Conservation (phyloP, 2,797 vertebrate genomes). For the Psittacula echo region DNA sequence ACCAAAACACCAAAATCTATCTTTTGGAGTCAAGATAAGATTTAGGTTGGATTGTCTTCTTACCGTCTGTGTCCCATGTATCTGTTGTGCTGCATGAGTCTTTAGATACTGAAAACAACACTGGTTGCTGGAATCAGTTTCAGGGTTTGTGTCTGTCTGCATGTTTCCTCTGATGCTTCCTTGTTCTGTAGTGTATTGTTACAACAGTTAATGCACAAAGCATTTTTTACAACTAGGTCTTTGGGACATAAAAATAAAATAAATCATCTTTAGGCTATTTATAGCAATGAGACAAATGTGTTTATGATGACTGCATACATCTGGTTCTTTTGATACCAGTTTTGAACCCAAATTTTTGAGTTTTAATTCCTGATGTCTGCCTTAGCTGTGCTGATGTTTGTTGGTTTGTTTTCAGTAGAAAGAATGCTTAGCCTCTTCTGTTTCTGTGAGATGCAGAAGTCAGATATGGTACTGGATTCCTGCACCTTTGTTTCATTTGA, state of each 20-base stretch:
- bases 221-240: background rate
- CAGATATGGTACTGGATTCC: background rate
- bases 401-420: background rate
- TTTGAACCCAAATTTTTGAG: background rate
- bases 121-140: background rate
- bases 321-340: background rate
- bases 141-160: background rate
- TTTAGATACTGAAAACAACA: background rate
- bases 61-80: background rate
- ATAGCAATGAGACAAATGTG: background rate
- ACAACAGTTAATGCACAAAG: background rate
- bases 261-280: background rate
- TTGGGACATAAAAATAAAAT: background rate
- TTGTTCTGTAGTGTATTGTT: background rate
- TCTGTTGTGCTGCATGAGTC: background rate
- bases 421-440: background rate
- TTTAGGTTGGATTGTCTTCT: background rate
- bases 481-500: background rate
- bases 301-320: background rate
- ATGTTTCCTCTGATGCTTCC: background rate
- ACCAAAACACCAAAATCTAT: background rate
- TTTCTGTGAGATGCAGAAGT: background rate
- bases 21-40: background rate
- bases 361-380: background rate
- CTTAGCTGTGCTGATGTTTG: background rate